Percentiles rank a stretch among this genome's conserved stretches.
These are phyloP conservation scores for Lynx canadensis DNA, from an alignment of 2,113 vertebrate species.

Conservation along the genomic window DNA sequence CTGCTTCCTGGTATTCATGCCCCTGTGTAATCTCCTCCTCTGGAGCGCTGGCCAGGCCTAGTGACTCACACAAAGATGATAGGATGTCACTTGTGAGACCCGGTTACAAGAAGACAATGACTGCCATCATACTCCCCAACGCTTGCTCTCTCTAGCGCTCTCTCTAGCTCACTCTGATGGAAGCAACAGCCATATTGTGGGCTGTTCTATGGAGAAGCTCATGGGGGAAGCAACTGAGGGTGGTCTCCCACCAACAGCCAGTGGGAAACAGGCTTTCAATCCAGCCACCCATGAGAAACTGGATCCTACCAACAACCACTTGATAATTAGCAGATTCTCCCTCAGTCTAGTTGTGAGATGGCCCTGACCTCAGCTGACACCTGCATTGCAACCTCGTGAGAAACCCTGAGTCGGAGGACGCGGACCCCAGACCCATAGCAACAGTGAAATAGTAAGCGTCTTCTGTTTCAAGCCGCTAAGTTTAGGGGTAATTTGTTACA, in stretches of 20 bases:
- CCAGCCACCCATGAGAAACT: neutral
- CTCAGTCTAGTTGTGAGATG: neutral
- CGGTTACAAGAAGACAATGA: neutral
- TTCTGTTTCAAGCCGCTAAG: neutral
- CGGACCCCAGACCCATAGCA: no score
- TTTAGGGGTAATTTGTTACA: neutral
- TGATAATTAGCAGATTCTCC: neutral
- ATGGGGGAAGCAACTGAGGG: neutral
- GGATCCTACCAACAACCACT: neutral
- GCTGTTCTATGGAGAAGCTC: neutral
- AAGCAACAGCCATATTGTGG: neutral
- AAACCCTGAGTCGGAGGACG: neutral
- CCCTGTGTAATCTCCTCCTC: neutral
- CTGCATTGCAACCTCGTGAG: neutral
- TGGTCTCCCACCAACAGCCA: neutral
- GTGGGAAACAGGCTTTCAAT: neutral
- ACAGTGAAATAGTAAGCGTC: fast-evolving
- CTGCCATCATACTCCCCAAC: neutral
- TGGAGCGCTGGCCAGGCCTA: neutral
- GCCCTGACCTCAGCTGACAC: neutral
- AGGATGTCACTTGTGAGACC: neutral
- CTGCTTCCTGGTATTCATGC: neutral
- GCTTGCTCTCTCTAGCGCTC: neutral
- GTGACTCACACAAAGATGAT: neutral
- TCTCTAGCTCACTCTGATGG: neutral